These are phyloP conservation scores for Coendou prehensilis DNA, from an alignment of 2,797 vertebrate genomes.

Conservation along the genomic window DNA sequence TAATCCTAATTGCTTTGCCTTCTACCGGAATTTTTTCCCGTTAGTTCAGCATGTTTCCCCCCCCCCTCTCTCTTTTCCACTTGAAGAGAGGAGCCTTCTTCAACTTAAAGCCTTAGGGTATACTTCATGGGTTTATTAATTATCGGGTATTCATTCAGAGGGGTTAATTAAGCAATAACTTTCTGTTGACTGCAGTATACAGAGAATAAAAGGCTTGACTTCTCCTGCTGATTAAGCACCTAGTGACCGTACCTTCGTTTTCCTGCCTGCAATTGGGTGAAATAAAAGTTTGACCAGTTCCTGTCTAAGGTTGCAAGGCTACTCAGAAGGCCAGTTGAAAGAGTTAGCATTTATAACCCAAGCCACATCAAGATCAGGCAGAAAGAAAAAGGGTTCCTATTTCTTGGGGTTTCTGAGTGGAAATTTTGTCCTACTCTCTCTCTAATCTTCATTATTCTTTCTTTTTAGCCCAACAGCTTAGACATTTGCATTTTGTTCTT, in stretches of 20 bases:
- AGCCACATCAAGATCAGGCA: background rate
- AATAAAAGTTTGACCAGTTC: conserved; percentile 86
- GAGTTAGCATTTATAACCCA: conserved; percentile 44
- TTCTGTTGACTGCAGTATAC: conserved; percentile 89
- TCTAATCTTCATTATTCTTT: background rate
- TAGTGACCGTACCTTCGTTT: conserved; percentile 82
- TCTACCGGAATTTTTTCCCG: conserved; percentile 91
- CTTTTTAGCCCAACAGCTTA: background rate
- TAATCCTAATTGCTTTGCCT: conserved; percentile 92
- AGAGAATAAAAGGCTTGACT: conserved; percentile 89
- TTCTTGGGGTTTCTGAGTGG: background rate
- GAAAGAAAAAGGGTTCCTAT: background rate
- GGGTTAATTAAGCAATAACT: conserved; percentile 92
- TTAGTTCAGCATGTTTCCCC: conserved; percentile 90
- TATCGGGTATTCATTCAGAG: conserved; percentile 91
- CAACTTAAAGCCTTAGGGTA: conserved; percentile 89
- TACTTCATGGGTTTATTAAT: conserved; percentile 91
- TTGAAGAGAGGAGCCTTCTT: conserved; percentile 90
- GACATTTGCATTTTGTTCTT: background rate
- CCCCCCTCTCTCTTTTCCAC: conserved; percentile 84
- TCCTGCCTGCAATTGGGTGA: conserved; percentile 78
- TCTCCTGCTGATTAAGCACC: conserved; percentile 87
- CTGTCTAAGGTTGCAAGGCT: conserved; percentile 28
- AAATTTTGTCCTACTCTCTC: background rate
- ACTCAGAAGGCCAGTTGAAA: conserved; percentile 10